phyloP scores from a whole-genome alignment of 92 coral and sea anemone species.

The Bergia puertoricense region DNA sequence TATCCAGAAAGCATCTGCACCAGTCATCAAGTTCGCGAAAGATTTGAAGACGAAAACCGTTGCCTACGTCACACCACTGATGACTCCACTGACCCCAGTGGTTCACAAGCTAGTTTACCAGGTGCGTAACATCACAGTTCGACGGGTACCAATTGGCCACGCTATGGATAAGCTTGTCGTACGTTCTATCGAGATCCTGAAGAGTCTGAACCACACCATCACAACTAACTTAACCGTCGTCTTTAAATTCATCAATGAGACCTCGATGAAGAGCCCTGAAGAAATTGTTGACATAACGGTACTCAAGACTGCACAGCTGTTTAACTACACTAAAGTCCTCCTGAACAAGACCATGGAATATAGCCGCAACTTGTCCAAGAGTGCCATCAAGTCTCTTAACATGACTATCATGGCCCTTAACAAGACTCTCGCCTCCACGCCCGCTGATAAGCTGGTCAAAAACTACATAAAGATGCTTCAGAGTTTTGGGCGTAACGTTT shows the following conservation, averaged over 20 bases:
- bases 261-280: constrained; percentile 71
- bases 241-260: constrained; percentile 62
- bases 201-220: constrained; percentile 67
- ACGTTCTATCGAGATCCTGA: constrained; percentile 56
- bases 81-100: constrained; percentile 66
- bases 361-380: constrained; percentile 57
- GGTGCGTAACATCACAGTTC: constrained; percentile 68
- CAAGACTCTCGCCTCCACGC: constrained; percentile 63
- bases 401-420: constrained; percentile 58
- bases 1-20: constrained; percentile 47
- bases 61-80: constrained; percentile 62
- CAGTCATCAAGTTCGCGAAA: constrained; percentile 40
- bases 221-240: constrained; percentile 64
- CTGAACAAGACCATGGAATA: constrained; percentile 66
- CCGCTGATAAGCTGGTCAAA: constrained; percentile 65
- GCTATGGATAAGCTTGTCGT: constrained; percentile 62
- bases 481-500: constrained; percentile 56
- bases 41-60: constrained; percentile 53
- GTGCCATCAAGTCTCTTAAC: constrained; percentile 51
- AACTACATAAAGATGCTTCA: constrained; percentile 51
- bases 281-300: constrained; percentile 77
- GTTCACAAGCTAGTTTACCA: constrained; percentile 60
- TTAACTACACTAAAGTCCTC: constrained; percentile 54
- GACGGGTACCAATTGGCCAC: constrained; percentile 64
- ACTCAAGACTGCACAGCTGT: constrained; percentile 53